Evolutionary conservation across 2,888 invertebrate species (phyloP), one percentile per base, ranked within the genome.

Genomic region (Athalia circularis): DNA sequence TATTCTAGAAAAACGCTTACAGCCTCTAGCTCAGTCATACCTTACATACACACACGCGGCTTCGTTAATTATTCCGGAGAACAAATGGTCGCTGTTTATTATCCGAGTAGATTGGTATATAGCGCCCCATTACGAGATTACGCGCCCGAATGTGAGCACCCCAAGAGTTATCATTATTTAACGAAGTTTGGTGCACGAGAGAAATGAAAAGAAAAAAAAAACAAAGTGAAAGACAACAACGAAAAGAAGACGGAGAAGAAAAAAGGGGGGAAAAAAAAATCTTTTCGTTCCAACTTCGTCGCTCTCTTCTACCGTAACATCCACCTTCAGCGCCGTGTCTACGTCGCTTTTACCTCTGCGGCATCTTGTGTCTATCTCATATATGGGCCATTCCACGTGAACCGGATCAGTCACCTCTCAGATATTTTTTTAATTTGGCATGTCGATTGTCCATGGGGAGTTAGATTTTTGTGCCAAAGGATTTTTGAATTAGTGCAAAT

Each of bases 141-240:
- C 59, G 13, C 29, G 0, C 52, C 45, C 72, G 72, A 72, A 72
- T 45, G 57, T 52, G 7, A 9, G 3, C 47, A 13, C 45, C 72
- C 29, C n/a, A 5, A 8, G 72, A 72, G 72, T 57, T 72, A 59
- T 72, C 59, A 72, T 47, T 72, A 72, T 59, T 72, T 72, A 72
- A 72, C 72, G 45, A n/a, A 59, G n/a, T 47, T 52, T 29, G 15
- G 68, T 52, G 9, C 29, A 13, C 62, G 62, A 29, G 29, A 29
- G 29, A 29, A 29, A 29, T 29, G 29, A 29, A 29, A 29, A 29
- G 2, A 29, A n/a, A n/a, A n/a, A n/a, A n/a, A n/a, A n/a, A n/a
- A n/a, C 5, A 9, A 7, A 54, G 54, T 54, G 7, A 45, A 11
- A 54, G 43, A 59, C 13, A 43, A 45, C 50, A 54, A 59, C 54